These are phyloP conservation scores for Drusus annulatus DNA, from an alignment of 1,140 invertebrate species.

Conservation along the genomic window DNA sequence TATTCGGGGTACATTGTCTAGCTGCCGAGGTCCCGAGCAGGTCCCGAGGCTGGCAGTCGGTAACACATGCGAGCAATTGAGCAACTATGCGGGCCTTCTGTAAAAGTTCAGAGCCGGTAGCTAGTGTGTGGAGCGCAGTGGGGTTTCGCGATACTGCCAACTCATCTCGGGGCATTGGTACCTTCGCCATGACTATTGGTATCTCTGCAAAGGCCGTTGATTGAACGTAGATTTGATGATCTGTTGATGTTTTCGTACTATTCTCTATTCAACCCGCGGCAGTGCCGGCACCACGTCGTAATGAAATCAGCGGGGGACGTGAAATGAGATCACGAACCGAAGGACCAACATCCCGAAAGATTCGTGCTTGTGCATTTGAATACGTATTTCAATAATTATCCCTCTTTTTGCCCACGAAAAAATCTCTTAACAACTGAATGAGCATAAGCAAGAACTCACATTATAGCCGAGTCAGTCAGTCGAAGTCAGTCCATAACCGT, in stretches of 20 bases:
- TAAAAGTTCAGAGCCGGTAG: constrained; percentile 16
- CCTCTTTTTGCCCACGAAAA: constrained; percentile 40
- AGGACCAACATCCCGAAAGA: constrained; percentile 18
- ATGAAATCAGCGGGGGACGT: constrained; percentile 48
- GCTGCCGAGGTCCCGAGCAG: too few relatives aligned
- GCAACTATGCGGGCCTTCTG: constrained; percentile 6
- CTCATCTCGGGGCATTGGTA: constrained; percentile 29
- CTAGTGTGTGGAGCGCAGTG: background rate
- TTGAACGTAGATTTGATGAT: constrained; percentile 40
- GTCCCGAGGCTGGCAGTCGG: too few relatives aligned
- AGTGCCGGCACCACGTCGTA: constrained; percentile 19
- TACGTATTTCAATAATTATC: constrained; percentile 53
- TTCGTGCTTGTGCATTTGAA: constrained; percentile 39
- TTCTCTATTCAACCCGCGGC: background rate
- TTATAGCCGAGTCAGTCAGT: background rate
- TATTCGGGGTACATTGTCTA: too few relatives aligned
- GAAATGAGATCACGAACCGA: constrained; percentile 54
- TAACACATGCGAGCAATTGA: background rate
- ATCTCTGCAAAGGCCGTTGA: constrained; percentile 28
- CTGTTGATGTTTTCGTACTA: constrained; percentile 30
- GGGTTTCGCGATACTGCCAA: constrained; percentile 38
- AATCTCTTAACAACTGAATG: constrained; percentile 36
- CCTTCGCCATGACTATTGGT: background rate
- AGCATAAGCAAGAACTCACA: constrained; percentile 23
- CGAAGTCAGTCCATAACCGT: constrained; percentile 18